Evolutionary conservation across 2,888 invertebrate species (phyloP), one percentile per base, ranked within the genome.

Genomic region (Pachliopta kotzebuea): DNA sequence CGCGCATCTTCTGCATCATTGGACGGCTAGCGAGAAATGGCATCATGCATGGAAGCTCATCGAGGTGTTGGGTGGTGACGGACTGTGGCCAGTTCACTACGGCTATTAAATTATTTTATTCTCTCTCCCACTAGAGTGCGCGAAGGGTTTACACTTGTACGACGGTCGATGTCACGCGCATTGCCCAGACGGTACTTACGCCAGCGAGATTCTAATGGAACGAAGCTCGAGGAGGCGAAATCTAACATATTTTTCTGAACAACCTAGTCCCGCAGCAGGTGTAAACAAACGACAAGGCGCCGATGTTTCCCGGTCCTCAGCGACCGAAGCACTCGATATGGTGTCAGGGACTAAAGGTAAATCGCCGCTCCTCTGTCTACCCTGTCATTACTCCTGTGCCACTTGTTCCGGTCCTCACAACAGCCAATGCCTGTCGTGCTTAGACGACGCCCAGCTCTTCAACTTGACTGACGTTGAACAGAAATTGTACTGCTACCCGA

Each of bases 371-470:
- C 85, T 90, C 60, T 96, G 96, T 76, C 83, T 93, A 2, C 85
- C 90, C 37, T 96, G 96, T 78, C 96, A 96, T 84, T 96, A 96
- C 80, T 93, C 94, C n/a, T 96, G 96, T 79, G 92, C 92, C 65
- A 90, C 92, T 14, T 96, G 96, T 76, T 83, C 86, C 9, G 96
- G 96, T 14, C 94, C 95, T 9, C 92, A 93, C 71, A 94, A 95
- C 81, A 93, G 93, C 75, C 94, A 96, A 74, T 96, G 96, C 80
- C 83, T 90, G 53, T 85, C 93, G 7, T 96, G 96, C 81, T 93
- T 93, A 76, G 92, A 92, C 8, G 96, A 96, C 78, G 94, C 95
- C 8, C 83, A 86, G 69, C 82, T 94, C 58, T 86, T 86, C 70
- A 89, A 88, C 69, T 68, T 76, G 67, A 87, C 90, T 9, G 86